Evolutionary conservation across 1,140 invertebrate species (phyloP).

Genomic region (Saccostrea cuccullata): DNA sequence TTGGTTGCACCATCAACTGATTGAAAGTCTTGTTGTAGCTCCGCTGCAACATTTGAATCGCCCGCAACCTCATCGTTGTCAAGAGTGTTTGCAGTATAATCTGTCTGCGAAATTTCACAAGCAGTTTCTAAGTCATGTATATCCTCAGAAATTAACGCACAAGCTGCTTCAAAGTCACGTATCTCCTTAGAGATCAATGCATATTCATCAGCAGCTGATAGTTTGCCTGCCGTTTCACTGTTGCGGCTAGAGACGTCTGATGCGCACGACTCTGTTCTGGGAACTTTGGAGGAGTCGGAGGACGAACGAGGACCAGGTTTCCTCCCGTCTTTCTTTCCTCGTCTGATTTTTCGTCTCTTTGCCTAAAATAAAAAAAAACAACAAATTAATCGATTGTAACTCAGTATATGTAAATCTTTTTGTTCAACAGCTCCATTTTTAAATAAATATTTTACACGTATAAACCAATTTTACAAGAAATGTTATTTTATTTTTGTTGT

Average conservation of each 20-base stretch:
- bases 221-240: background rate
- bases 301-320: background rate
- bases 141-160: no score
- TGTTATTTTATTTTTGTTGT: no score
- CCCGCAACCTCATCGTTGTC: background rate
- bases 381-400: no score
- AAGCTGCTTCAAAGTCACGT: background rate
- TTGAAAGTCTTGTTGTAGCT: background rate
- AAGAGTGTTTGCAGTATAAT: background rate
- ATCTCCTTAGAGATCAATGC: no score
- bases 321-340: background rate
- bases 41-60: background rate
- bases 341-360: background rate
- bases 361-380: background rate
- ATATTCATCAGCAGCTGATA: background rate
- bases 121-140: background rate
- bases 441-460: no score
- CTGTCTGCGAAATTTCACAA: background rate
- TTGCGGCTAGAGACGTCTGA: background rate
- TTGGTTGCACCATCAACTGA: background rate
- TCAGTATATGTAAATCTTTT: no score
- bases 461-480: no score
- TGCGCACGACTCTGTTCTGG: background rate
- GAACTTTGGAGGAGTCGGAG: background rate
- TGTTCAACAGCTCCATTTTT: no score